Evolutionary conservation across 1,140 invertebrate species (phyloP), one percentile per base, ranked within the genome.

Genomic region (Maconellicoccus hirsutus): DNA sequence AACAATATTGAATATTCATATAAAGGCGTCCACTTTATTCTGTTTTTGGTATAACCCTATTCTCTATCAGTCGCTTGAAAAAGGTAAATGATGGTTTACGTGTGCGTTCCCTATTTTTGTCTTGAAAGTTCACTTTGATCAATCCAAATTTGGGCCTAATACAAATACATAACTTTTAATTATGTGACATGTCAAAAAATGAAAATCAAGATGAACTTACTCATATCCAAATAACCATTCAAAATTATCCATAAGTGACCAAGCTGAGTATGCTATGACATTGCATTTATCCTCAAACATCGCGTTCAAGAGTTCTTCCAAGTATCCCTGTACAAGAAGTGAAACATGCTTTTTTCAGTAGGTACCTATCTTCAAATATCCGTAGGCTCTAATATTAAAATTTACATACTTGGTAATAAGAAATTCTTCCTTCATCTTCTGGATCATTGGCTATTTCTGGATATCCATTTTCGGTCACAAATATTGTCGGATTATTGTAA

Each of bases 381-480:
- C 39, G 8, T 42, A 42, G 8, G n/a, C 8, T 59, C 16, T 59
- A 59, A 19, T 59, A 6, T 79, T 75, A 39, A 86, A 82, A 75
- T 84, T 8, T 3, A 52, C 10, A 8, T 52, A 52, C 42, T 19
- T 16, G 4, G n/a, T 52, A 19, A 52, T 52, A 52, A 16, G 3
- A 16, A 16, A 52, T 16, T 14, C n/a, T n/a, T n/a, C n/a, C n/a
- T n/a, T n/a, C n/a, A n/a, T n/a, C n/a, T n/a, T 79, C 63, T 81
- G 77, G 1, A 79, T 72, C 75, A 19, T 80, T 78, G 1, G 29
- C 63, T 38, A 26, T 39, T 4, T 82, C 81, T 59, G 78, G 78
- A 71, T 79, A 78, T 0, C 86, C 86, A 75, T 86, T 87, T 78
- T 87, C 86, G 12, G 84, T 84, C 16, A 87, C 81, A 59, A 82